A percentile compares a stretch with the other conserved stretches of the same genome.
Conservation (phyloP, 1,140 invertebrate genomes). For the Contarinia nasturtii region DNA sequence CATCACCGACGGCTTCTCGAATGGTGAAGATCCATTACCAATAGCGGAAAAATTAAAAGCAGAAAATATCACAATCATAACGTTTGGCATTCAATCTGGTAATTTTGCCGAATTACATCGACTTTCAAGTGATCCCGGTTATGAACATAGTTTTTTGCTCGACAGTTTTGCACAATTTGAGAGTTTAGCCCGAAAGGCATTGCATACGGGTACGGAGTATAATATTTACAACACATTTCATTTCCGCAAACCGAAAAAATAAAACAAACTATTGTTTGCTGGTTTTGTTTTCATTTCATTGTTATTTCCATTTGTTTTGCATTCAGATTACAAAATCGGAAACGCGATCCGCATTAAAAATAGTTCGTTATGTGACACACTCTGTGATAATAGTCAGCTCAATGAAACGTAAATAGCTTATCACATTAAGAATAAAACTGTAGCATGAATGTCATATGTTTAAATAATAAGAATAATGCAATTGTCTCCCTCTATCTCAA, state of each 20-base stretch:
- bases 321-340: slow-evolving; percentile 39
- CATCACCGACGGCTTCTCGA: slow-evolving; percentile 55
- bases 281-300: no score
- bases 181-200: slow-evolving; percentile 41
- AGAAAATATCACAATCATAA: slow-evolving; percentile 37
- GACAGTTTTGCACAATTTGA: slow-evolving; percentile 55
- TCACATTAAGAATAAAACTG: background rate
- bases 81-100: slow-evolving; percentile 46
- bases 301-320: no score
- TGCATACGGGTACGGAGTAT: slow-evolving; percentile 38
- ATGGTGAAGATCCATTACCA: slow-evolving; percentile 44
- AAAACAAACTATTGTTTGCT: no score
- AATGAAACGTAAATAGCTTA: slow-evolving; percentile 9
- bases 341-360: slow-evolving; percentile 30
- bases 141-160: slow-evolving; percentile 45
- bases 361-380: slow-evolving; percentile 27
- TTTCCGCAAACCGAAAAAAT: background rate
- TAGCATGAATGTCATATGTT: background rate
- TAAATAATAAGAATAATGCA: no score
- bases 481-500: background rate
- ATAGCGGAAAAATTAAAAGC: slow-evolving; percentile 32
- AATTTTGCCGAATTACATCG: slow-evolving; percentile 43
- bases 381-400: slow-evolving; percentile 25
- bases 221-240: slow-evolving; percentile 1
- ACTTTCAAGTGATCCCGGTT: slow-evolving; percentile 40